Percentiles rank a stretch among this genome's conserved stretches.
phyloP scores from a whole-genome alignment of 1,140 invertebrate species.

The Drosophila lini region DNA sequence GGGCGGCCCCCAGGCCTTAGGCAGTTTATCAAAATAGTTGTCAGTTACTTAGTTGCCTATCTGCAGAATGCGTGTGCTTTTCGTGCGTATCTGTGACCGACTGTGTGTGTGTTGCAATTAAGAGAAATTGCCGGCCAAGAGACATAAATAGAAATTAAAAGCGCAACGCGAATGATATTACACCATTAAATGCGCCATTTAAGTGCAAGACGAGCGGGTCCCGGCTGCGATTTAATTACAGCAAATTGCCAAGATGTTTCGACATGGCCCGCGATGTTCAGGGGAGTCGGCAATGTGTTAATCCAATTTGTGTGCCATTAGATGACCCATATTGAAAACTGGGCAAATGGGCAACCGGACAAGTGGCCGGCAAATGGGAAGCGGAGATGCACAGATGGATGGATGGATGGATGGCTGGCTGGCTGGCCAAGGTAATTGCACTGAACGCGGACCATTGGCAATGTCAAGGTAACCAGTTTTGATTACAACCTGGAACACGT shows the following conservation, averaged over 20 bases:
- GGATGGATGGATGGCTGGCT: slow-evolving; percentile 14
- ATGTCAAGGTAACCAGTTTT: slow-evolving; percentile 82
- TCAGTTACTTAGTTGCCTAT: slow-evolving; percentile 54
- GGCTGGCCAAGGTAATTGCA: slow-evolving; percentile 47
- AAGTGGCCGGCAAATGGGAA: slow-evolving; percentile 24
- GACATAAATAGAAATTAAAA: slow-evolving; percentile 82
- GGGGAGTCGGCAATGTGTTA: slow-evolving; percentile 63
- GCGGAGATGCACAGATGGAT: slow-evolving; percentile 26
- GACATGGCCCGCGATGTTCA: slow-evolving; percentile 31
- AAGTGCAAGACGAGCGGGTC: slow-evolving; percentile 67
- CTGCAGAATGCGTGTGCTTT: slow-evolving; percentile 12
- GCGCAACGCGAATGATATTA: slow-evolving; percentile 77
- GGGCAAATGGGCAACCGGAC: slow-evolving; percentile 31
- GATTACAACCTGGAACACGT: slow-evolving; percentile 50
- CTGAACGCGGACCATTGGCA: slow-evolving; percentile 44
- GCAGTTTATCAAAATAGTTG: slow-evolving; percentile 75
- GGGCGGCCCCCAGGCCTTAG: slow-evolving; percentile 48
- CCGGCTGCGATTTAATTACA: slow-evolving; percentile 69
- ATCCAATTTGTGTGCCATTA: slow-evolving; percentile 79
- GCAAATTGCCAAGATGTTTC: slow-evolving; percentile 74
- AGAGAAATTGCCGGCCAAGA: slow-evolving; percentile 72
- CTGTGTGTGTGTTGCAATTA: slow-evolving; percentile 59
- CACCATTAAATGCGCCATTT: slow-evolving; percentile 81
- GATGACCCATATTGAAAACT: slow-evolving; percentile 64
- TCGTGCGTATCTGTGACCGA: slow-evolving; percentile 9